Evolutionary conservation across 1,140 invertebrate species (phyloP).

Genomic region (Drosophila lowei): DNA sequence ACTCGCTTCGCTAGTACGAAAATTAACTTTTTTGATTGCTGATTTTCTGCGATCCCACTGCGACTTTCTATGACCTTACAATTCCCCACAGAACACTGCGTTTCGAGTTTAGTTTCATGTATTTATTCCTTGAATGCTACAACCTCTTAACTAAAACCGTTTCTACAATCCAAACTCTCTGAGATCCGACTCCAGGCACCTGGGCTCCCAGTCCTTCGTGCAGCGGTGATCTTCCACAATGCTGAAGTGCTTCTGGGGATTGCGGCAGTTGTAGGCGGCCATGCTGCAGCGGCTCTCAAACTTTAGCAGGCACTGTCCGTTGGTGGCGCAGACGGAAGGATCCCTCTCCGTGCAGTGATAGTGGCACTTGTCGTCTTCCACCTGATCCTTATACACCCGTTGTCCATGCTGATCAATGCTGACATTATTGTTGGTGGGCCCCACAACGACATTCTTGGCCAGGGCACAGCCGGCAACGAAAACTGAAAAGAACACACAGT

Average conservation of each 20-base stretch:
- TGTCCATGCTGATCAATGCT: slow-evolving; percentile 62
- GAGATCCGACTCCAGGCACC: slow-evolving; percentile 52
- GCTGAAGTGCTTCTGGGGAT: slow-evolving; percentile 66
- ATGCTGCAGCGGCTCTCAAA: slow-evolving; percentile 64
- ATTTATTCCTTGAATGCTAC: slow-evolving; percentile 2
- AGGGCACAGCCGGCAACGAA: slow-evolving; percentile 4
- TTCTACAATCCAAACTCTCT: slow-evolving; percentile 41
- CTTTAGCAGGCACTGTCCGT: slow-evolving; percentile 66
- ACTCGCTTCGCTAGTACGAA: neutral
- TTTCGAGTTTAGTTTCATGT: neutral
- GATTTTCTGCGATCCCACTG: neutral
- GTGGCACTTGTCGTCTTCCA: slow-evolving; percentile 53
- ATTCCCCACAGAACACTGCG: too few relatives aligned
- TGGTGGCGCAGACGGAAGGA: slow-evolving; percentile 57
- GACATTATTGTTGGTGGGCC: slow-evolving; percentile 34
- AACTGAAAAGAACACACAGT: slow-evolving; percentile 10
- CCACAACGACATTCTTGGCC: slow-evolving; percentile 35
- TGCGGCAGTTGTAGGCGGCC: slow-evolving; percentile 68
- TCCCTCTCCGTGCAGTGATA: slow-evolving; percentile 52
- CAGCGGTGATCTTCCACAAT: slow-evolving; percentile 63
- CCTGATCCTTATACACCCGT: slow-evolving; percentile 30
- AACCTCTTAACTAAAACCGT: slow-evolving; percentile 13
- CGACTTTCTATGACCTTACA: too few relatives aligned
- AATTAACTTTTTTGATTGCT: neutral
- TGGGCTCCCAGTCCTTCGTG: slow-evolving; percentile 42